Conservation (phyloP, 2,113 vertebrate species). For the Calonectris borealis region DNA sequence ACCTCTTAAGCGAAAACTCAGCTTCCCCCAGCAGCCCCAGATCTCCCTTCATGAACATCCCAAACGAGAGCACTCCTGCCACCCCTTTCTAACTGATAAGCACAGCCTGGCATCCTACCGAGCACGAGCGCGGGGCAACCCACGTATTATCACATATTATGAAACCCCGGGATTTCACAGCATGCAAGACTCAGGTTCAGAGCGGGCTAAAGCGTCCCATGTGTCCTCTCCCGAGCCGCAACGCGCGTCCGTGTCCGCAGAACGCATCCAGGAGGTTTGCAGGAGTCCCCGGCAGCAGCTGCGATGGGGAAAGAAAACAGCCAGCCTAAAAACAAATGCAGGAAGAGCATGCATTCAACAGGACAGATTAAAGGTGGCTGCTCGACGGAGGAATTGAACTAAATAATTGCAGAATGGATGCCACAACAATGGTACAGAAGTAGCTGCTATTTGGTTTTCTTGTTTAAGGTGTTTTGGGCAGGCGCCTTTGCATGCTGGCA, state of each 20-base stretch:
- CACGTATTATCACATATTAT: rapidly evolving
- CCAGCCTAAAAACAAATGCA: neutral
- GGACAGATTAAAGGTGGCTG: neutral
- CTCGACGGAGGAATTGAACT: neutral
- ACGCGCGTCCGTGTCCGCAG: rapidly evolving
- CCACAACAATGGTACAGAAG: neutral
- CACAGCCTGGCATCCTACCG: rapidly evolving
- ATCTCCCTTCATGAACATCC: neutral
- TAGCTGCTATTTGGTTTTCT: neutral
- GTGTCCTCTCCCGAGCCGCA: rapidly evolving
- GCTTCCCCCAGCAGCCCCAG: neutral
- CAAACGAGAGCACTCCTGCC: neutral
- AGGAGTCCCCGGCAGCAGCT: neutral
- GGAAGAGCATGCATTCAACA: neutral
- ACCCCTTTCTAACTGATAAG: neutral
- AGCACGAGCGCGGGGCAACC: neutral
- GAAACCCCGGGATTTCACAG: neutral
- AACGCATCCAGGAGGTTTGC: neutral
- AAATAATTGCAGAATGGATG: neutral
- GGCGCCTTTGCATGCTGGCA: rapidly evolving
- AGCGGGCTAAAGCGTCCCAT: neutral
- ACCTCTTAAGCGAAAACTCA: neutral
- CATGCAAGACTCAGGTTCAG: neutral
- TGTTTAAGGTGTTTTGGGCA: neutral
- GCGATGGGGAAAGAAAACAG: neutral